Percentiles rank a stretch among this genome's conserved stretches.
Evolutionary conservation across 2,113 vertebrate genomes (phyloP).

Genomic region (Xenopus borealis): DNA sequence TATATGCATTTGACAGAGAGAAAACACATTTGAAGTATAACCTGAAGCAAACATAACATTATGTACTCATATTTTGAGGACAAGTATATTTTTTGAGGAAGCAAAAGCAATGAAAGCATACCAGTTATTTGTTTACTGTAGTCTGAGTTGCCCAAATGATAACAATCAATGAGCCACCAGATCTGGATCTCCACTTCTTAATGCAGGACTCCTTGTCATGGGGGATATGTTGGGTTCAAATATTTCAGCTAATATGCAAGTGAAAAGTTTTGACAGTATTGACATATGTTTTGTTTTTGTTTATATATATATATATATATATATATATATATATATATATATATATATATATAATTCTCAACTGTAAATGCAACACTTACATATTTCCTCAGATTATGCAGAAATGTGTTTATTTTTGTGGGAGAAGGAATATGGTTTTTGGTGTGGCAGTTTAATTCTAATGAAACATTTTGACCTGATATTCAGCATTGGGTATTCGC

Average conservation of each 20-base stretch:
- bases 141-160: conserved; percentile 24
- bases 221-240: neutral
- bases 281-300: conserved; percentile 40
- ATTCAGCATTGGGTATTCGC: conserved; percentile 45
- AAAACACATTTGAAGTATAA: conserved; percentile 56
- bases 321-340: too few species aligned
- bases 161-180: conserved; percentile 42
- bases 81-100: conserved; percentile 25
- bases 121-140: conserved; percentile 33
- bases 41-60: conserved; percentile 45
- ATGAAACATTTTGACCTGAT: conserved; percentile 48
- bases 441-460: too few species aligned
- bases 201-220: neutral
- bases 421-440: neutral
- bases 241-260: neutral
- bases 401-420: conserved; percentile 48
- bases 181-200: conserved; percentile 24
- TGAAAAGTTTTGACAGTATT: conserved; percentile 9
- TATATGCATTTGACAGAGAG: conserved; percentile 59
- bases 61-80: conserved; percentile 44
- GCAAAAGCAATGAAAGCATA: conserved; percentile 32
- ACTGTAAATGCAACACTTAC: conserved; percentile 9
- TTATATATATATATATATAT: too few species aligned
- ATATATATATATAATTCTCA: too few species aligned
- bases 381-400: conserved; percentile 51